phyloP scores from a whole-genome alignment of 1,140 invertebrate species.

The Oreohelix idahoensis region DNA sequence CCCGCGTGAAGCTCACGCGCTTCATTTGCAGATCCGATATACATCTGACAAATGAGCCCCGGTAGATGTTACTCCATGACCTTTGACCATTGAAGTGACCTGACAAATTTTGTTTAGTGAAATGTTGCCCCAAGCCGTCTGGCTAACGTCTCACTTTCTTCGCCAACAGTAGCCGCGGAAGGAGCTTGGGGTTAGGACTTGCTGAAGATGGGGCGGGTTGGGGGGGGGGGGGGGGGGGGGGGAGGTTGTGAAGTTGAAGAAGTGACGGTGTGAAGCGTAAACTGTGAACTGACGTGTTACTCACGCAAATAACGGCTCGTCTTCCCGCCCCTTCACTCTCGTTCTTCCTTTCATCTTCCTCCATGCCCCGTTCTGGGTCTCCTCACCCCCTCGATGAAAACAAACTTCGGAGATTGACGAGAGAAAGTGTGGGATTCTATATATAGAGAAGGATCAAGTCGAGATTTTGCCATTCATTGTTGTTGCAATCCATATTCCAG shows the following conservation, averaged over 20 bases:
- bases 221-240: background rate
- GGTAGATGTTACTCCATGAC: background rate
- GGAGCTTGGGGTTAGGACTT: background rate
- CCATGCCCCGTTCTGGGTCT: background rate
- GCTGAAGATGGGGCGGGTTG: background rate
- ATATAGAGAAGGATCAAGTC: background rate
- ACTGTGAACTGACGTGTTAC: constrained; percentile 5
- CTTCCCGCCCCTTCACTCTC: background rate
- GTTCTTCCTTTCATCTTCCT: background rate
- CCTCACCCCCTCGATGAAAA: background rate
- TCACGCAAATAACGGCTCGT: background rate
- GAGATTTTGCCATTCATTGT: background rate
- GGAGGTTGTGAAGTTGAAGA: background rate
- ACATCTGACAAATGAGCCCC: background rate
- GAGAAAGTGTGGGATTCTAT: background rate
- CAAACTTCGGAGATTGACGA: background rate
- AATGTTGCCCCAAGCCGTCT: background rate
- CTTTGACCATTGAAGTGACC: background rate
- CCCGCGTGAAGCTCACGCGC: background rate
- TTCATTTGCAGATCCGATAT: background rate
- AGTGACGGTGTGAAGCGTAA: constrained; percentile 6
- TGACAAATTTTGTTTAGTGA: background rate
- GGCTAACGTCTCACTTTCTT: background rate
- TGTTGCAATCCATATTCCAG: too few relatives aligned
- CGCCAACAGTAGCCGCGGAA: background rate